Conservation (phyloP, 2,797 vertebrate species). For the Lutjanus campechanus region DNA sequence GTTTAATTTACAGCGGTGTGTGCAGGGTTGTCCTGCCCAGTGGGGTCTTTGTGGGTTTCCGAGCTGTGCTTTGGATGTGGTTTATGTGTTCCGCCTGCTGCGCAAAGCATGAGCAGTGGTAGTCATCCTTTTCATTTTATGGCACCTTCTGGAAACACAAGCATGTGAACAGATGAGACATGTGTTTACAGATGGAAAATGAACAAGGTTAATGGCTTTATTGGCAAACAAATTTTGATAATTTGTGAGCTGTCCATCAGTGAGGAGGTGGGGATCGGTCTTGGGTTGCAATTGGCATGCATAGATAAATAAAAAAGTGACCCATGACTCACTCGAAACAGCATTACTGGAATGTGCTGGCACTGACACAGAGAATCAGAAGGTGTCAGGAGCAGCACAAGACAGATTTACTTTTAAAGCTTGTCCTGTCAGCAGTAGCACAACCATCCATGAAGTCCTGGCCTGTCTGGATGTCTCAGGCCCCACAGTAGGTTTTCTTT, state of each 20-base stretch:
- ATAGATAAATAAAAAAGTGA: constrained; percentile 47
- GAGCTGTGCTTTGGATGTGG: constrained; percentile 71
- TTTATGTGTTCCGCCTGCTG: constrained; percentile 71
- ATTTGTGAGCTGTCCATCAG: constrained; percentile 25
- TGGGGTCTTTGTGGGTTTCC: constrained; percentile 81
- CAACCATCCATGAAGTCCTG: constrained; percentile 22
- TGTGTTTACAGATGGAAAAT: constrained; percentile 47
- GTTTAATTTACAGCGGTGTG: constrained; percentile 68
- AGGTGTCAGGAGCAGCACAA: constrained; percentile 35
- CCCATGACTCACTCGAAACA: constrained; percentile 32
- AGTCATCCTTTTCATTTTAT: constrained; percentile 74
- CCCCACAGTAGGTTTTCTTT: constrained; percentile 40
- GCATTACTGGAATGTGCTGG: constrained; percentile 51
- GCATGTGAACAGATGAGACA: constrained; percentile 52
- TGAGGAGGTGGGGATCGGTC: constrained; percentile 1
- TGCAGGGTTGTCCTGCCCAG: constrained; percentile 59
- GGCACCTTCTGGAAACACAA: constrained; percentile 56
- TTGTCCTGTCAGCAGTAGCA: constrained; percentile 35
- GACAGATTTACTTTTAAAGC: constrained; percentile 45
- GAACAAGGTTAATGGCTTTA: constrained; percentile 24
- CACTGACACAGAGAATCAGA: constrained; percentile 26
- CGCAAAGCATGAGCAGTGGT: constrained; percentile 51
- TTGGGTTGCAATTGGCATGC: constrained; percentile 27
- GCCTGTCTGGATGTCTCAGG: constrained; percentile 38
- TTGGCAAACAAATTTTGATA: constrained; percentile 27